Conservation (phyloP, 37 sponge, comb jelly and placozoan genomes). For the Chondrosia reniformis region DNA sequence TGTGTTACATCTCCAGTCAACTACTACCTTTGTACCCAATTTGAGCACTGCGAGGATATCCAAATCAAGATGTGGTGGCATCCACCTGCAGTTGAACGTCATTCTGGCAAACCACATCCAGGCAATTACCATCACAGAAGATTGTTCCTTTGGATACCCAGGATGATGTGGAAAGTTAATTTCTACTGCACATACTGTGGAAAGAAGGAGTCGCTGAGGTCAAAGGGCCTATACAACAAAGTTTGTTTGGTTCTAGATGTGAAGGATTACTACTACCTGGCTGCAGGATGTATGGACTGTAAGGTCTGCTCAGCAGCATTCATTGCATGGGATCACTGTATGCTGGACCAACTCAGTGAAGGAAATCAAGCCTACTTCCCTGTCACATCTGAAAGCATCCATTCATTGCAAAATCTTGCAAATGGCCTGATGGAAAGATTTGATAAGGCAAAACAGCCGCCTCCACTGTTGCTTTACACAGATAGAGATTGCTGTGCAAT, state of each 20-base stretch:
- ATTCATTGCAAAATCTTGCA: neutral
- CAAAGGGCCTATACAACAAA: conserved; percentile 24
- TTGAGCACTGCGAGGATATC: too few species aligned
- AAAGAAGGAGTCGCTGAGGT: neutral
- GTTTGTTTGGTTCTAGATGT: conserved; percentile 12
- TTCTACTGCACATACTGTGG: conserved; percentile 33
- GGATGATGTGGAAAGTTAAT: conserved; percentile 29
- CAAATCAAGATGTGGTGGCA: conserved; percentile 17
- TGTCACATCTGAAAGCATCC: neutral
- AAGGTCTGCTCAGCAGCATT: conserved; percentile 7
- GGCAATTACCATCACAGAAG: neutral
- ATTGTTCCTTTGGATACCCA: conserved; percentile 23
- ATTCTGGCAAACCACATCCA: neutral
- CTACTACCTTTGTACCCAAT: too few species aligned
- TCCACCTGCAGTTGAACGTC: neutral
- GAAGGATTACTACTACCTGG: conserved; percentile 33
- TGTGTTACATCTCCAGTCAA: too few species aligned
- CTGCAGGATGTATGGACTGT: conserved; percentile 23
- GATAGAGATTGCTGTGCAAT: neutral
- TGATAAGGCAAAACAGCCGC: conserved; percentile 9
- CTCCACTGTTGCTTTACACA: neutral
- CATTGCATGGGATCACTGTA: conserved; percentile 30
- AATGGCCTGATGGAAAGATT: conserved; percentile 14
- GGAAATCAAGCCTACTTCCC: conserved; percentile 16
- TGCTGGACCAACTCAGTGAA: conserved; percentile 20